Base-by-base conservation (phyloP, 2,113 vertebrate genomes). In the Bubo bubo region DNA sequence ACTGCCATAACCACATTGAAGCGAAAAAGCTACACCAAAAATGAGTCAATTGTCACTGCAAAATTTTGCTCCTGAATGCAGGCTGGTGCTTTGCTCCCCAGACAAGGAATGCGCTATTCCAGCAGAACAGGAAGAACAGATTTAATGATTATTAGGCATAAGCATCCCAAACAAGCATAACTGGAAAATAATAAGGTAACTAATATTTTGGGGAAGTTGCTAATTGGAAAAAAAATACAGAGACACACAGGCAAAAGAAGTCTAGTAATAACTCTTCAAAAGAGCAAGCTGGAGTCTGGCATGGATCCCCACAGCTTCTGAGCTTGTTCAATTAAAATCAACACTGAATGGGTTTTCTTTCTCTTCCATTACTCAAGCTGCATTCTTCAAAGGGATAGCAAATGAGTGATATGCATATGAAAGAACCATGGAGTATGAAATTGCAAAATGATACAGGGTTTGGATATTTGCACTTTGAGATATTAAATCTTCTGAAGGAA, bases 341-440 rank as follows among this genome's bases (percentile, higher is more conserved):
- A 63, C 80, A 52, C 56, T 95, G 95, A 97, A 97, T 93, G 92
- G 75, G 85, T 86, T 96, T 96, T 32, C 97, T 95, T 95, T 95
- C 92, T 71, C 88, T 95, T 52, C 92, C 79, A 56, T 93, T 93
- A 59, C 95, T 95, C 92, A 90, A 95, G 96, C 96, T 93, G 96
- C 88, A 88, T 92, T 91, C 92, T 96, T 96, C 95, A 96, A 97
- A 97, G 94, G 88, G 75, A 62, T 90, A 55, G 90, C 83, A 95
- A 97, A 96, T 97, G 94, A 95, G 71, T 84, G 95, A 97, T 97
- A 95, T 97, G 90, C 97, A 97, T 95, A 95, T 97, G 96, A 97
- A 97, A 97, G 96, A 63, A 67, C 72, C 80, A 64, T 68, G 53
- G 83, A 93, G 88, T 93, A 95, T 95, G 88, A 95, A 97, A 97